Conservation (phyloP, 1,140 invertebrate genomes). For the Drosophila simulans region DNA sequence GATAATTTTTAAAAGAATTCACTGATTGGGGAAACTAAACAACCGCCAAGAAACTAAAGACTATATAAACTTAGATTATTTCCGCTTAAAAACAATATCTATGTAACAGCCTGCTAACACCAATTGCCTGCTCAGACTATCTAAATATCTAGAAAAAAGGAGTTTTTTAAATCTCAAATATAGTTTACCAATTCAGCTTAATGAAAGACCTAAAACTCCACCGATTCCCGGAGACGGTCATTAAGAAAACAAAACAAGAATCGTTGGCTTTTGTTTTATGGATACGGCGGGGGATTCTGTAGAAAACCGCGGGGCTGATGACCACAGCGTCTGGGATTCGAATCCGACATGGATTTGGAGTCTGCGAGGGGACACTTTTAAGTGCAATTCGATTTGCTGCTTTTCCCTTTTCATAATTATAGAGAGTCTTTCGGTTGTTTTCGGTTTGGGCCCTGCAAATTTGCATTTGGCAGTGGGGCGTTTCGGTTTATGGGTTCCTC, state of each 20-base stretch:
- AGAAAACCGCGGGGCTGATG: constrained; percentile 65
- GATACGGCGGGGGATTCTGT: constrained; percentile 61
- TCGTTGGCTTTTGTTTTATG: constrained; percentile 62
- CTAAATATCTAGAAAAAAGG: no score
- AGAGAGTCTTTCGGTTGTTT: constrained; percentile 63
- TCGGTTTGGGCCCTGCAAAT: constrained; percentile 52
- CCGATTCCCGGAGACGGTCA: constrained; percentile 8
- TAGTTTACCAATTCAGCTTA: constrained; percentile 6
- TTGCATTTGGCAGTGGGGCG: constrained; percentile 79
- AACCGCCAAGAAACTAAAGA: no score
- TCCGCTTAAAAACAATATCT: no score
- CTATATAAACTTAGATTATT: no score
- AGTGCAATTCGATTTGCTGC: constrained; percentile 80
- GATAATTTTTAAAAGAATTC: no score
- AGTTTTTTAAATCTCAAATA: no score
- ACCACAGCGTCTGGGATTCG: constrained; percentile 55
- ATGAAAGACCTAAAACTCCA: background rate
- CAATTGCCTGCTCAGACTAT: no score
- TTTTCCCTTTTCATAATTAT: constrained; percentile 78
- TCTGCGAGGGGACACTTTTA: constrained; percentile 48
- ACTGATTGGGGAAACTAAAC: no score
- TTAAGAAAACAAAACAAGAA: constrained; percentile 14
- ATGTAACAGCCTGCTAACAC: no score
- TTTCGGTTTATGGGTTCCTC: constrained; percentile 61
- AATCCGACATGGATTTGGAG: constrained; percentile 8